Evolutionary conservation across 2,797 vertebrate species (phyloP).

Genomic region (Carduelis carduelis): DNA sequence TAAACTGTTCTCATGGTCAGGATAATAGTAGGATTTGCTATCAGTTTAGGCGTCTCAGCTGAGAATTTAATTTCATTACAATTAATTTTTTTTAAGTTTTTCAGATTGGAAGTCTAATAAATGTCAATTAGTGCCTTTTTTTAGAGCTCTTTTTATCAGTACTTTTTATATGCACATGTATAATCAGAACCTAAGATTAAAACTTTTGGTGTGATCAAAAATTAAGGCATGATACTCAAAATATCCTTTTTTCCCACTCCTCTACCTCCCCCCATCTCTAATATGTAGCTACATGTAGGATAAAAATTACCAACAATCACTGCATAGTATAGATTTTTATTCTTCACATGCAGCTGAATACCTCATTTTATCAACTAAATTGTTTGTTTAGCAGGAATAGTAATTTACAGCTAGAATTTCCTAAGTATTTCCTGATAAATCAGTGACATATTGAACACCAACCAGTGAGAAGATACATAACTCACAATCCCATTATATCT

Average conservation of each 20-base stretch:
- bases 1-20: not conserved
- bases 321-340: not conserved
- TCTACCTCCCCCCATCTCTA: fast-evolving
- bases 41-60: not conserved
- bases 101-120: not conserved
- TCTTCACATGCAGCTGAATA: not conserved
- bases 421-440: not conserved
- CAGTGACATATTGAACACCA: not conserved
- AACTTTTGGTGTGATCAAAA: not conserved
- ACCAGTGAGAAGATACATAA: not conserved
- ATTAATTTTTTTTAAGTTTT: not conserved
- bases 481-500: not conserved
- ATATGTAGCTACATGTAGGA: not conserved
- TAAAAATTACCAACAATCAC: not conserved
- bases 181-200: not conserved
- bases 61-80: not conserved
- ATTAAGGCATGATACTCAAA: not conserved
- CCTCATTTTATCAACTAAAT: not conserved
- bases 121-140: not conserved
- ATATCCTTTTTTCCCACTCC: too few species aligned
- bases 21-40: not conserved
- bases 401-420: not conserved
- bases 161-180: not conserved
- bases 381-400: not conserved
- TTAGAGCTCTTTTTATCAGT: not conserved